Evolutionary conservation across 2,888 invertebrate genomes (phyloP).

Genomic region (Hyposoter didymator): DNA sequence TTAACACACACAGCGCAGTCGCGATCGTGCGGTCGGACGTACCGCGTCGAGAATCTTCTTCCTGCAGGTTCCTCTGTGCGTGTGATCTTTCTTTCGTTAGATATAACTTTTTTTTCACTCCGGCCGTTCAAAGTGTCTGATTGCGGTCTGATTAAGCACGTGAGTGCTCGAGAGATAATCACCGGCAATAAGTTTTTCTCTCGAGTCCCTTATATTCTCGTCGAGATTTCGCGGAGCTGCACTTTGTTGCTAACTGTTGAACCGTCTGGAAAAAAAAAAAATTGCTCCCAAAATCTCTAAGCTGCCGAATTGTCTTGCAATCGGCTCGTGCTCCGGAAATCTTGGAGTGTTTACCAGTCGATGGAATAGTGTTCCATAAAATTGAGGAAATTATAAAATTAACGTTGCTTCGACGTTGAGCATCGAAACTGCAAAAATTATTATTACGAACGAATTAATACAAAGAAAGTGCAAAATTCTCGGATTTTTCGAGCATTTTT

Average conservation of each 20-base stretch:
- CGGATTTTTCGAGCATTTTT: neutral
- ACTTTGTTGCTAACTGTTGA: neutral
- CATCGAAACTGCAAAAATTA: neutral
- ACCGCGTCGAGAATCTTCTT: neutral
- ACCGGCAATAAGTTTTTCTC: neutral
- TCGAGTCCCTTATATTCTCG: neutral
- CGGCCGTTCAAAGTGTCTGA: neutral
- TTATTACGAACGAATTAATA: neutral
- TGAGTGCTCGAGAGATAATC: neutral
- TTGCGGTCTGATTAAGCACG: neutral
- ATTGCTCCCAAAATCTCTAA: neutral
- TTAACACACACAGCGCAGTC: neutral
- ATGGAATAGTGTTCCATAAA: neutral
- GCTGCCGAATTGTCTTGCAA: neutral
- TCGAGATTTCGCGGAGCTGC: neutral
- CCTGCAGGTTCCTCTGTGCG: neutral
- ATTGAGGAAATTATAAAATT: neutral
- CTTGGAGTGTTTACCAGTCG: neutral
- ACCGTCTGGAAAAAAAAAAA: neutral
- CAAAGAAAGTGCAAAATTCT: neutral
- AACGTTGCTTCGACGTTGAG: neutral
- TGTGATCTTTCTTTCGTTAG: neutral
- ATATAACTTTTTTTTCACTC: neutral
- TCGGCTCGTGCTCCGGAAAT: neutral
- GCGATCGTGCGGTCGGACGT: slow-evolving; percentile 1